Percentiles rank a stretch among this genome's conserved stretches.
Evolutionary conservation across 1,140 invertebrate species (phyloP).

Genomic region (Atta colombica): DNA sequence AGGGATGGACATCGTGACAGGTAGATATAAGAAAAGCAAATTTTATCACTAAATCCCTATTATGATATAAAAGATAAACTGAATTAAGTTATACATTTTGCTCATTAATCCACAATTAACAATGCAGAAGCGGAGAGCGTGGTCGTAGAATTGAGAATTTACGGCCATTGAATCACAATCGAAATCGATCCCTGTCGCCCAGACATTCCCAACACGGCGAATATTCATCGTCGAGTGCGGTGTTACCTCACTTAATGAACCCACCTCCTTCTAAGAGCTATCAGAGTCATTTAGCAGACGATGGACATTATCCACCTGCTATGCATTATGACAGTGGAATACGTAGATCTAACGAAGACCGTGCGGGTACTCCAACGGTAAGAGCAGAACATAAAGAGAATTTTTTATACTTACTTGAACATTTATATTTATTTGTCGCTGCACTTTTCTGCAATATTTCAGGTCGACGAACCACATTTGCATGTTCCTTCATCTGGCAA

Average conservation of each 20-base stretch:
- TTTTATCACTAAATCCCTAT: not conserved
- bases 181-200: conserved; percentile 83
- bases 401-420: not conserved
- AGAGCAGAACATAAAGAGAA: conserved; percentile 79
- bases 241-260: conserved; percentile 79
- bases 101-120: conserved; percentile 3
- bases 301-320: conserved; percentile 82
- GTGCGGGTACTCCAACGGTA: conserved; percentile 91
- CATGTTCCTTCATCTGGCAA: conserved; percentile 77
- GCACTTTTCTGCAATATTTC: conserved; percentile 27
- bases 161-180: conserved; percentile 79
- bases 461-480: conserved; percentile 85
- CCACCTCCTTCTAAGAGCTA: conserved; percentile 81
- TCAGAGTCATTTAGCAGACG: conserved; percentile 76
- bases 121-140: conserved; percentile 79
- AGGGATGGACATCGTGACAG: conserved; percentile 84
- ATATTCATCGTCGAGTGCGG: conserved; percentile 76
- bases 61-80: not conserved
- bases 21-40: conserved; percentile 64
- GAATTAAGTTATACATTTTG: conserved; percentile 4
- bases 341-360: conserved; percentile 87
- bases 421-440: conserved; percentile 5
- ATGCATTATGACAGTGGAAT: conserved; percentile 85
- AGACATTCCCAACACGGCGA: conserved; percentile 81
- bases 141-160: conserved; percentile 82